These are phyloP conservation scores for Pituophis catenifer DNA, from an alignment of 2,113 vertebrate genomes.

Conservation along the genomic window DNA sequence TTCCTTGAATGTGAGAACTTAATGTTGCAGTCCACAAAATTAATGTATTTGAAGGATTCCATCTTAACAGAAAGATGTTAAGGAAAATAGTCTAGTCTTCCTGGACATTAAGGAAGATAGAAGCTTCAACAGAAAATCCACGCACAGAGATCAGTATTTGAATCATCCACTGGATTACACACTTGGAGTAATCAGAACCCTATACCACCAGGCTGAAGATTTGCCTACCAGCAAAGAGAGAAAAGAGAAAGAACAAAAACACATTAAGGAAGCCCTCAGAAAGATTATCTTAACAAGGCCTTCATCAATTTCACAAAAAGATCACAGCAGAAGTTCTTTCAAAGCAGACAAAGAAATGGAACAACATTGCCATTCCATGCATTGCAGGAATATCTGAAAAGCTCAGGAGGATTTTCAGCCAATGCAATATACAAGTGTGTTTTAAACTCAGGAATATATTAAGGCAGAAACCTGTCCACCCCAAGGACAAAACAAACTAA, in stretches of 20 bases:
- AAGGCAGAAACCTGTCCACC: not conserved
- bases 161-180: not conserved
- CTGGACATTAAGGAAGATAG: no score
- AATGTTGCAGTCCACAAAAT: not conserved
- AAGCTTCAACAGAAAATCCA: not conserved
- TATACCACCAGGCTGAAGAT: not conserved
- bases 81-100: not conserved
- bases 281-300: not conserved
- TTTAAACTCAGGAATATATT: not conserved
- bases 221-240: not conserved
- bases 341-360: not conserved
- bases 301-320: not conserved
- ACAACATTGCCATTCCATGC: not conserved
- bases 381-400: not conserved
- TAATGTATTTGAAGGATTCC: not conserved
- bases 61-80: not conserved
- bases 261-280: not conserved
- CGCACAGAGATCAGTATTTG: not conserved
- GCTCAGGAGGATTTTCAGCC: not conserved
- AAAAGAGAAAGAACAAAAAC: not conserved
- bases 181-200: no score
- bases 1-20: not conserved
- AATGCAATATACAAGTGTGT: not conserved
- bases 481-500: not conserved
- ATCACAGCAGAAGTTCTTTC: not conserved